A percentile compares a stretch with the other conserved stretches of the same genome.
phyloP scores from a whole-genome alignment of 2,113 vertebrate genomes.

The Bettongia penicillata region DNA sequence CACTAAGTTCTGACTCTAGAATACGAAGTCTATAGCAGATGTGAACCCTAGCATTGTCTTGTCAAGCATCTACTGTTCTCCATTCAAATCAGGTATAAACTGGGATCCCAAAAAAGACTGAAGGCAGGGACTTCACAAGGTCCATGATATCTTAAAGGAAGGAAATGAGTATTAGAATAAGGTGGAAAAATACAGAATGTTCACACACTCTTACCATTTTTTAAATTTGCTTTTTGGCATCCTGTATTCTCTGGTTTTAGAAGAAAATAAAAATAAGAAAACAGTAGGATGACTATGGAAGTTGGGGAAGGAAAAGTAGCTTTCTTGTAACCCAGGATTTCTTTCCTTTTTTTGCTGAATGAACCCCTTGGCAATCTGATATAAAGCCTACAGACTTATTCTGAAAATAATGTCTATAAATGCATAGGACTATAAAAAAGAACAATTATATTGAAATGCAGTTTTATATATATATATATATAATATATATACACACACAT shows the following conservation, averaged over 20 bases:
- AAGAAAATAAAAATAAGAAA: slow-evolving; percentile 11
- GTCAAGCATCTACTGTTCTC: slow-evolving; percentile 2
- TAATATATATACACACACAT: too few species aligned
- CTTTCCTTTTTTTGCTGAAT: background rate
- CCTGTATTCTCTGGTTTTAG: slow-evolving; percentile 7
- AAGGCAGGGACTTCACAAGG: slow-evolving; percentile 48
- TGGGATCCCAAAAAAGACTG: slow-evolving; percentile 32
- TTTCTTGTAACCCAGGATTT: slow-evolving; percentile 1
- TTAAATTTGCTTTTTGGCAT: slow-evolving; percentile 38
- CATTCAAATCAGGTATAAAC: slow-evolving; percentile 22
- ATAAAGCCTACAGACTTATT: background rate
- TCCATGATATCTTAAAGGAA: slow-evolving; percentile 26
- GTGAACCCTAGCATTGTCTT: background rate
- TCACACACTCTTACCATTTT: background rate
- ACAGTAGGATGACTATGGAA: background rate
- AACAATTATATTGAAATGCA: background rate
- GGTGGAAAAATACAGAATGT: background rate
- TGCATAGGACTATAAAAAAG: background rate
- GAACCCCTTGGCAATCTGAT: background rate
- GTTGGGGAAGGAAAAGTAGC: background rate
- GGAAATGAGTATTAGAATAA: slow-evolving; percentile 53
- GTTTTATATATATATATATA: background rate
- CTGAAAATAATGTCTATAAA: background rate
- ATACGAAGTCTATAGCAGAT: background rate
- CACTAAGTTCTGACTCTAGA: background rate